Evolutionary conservation across 2,113 vertebrate species (phyloP).

Genomic region (Sinocyclocheilus anshuiensis): DNA sequence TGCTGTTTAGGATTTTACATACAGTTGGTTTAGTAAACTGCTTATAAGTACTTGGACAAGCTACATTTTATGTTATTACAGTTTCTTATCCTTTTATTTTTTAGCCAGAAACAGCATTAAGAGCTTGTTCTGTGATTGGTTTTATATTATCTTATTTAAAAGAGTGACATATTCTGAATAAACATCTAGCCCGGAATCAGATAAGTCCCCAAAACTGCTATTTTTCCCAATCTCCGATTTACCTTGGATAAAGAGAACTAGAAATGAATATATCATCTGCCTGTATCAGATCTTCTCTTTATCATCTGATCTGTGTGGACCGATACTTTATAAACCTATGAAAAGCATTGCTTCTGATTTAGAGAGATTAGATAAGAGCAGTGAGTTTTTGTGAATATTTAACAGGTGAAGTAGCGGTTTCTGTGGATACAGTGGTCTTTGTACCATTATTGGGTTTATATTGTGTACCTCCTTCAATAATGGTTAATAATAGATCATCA

Average conservation of each 20-base stretch:
- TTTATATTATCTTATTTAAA: neutral
- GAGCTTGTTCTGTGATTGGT: neutral
- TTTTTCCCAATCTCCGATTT: neutral
- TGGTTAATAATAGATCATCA: neutral
- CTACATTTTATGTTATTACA: neutral
- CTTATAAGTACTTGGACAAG: neutral
- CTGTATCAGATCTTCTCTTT: neutral
- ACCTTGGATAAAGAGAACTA: neutral
- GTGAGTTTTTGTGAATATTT: neutral
- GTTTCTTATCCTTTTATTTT: neutral
- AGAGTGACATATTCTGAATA: neutral
- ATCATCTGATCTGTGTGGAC: neutral
- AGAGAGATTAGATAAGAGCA: constrained; percentile 1
- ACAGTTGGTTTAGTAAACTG: neutral
- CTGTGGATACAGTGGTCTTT: neutral
- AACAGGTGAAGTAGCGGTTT: constrained; percentile 21
- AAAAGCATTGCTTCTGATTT: constrained; percentile 6
- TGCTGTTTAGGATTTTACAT: neutral
- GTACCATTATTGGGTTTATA: neutral
- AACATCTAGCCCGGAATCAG: neutral
- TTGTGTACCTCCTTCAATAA: neutral
- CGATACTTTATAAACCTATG: neutral
- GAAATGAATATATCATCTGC: neutral
- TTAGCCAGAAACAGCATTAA: neutral
- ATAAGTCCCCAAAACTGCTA: neutral